phyloP scores from a whole-genome alignment of 2,113 vertebrate genomes.

The rabbit (Oryctolagus cuniculus) region mOryCun1.1 NC_091447.1:27778501-27779000 shows the following conservation, averaged over 20 bases:
- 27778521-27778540: not conserved
- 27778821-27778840: not conserved
- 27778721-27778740: not conserved
- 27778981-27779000: not conserved
- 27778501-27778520: too few species aligned
- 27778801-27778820: not conserved
- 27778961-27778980: not conserved
- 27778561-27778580: not conserved
- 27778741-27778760: not conserved
- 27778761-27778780: not conserved
- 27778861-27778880: not conserved
- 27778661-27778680: not conserved
- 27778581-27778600: fast-evolving
- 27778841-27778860: not conserved
- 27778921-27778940: not conserved
- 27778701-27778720: not conserved
- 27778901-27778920: constrained; percentile 8
- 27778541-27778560: too few species aligned
- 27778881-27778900: not conserved
- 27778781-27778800: not conserved
- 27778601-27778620: constrained; percentile 13
- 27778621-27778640: not conserved
- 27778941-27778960: not conserved
- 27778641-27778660: not conserved
- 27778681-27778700: not conserved